A percentile compares a stretch with the other conserved stretches of the same genome.
Evolutionary conservation across 2,888 invertebrate species (phyloP).

Genomic region (Diloba caeruleocephala): DNA sequence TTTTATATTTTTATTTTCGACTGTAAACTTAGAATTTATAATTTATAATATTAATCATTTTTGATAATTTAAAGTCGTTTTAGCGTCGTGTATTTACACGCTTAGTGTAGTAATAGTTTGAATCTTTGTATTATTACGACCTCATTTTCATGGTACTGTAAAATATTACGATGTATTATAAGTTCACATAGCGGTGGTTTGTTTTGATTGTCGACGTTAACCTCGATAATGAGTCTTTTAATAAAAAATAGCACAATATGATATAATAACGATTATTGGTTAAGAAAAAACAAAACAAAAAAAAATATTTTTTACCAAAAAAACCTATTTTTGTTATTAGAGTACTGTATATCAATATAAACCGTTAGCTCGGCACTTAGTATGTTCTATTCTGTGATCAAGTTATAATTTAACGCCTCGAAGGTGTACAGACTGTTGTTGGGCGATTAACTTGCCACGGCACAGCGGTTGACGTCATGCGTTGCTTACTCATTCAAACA

Average conservation of each 20-base stretch:
- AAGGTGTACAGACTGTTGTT: slow-evolving; percentile 60
- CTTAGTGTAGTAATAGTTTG: slow-evolving; percentile 66
- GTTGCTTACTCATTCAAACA: slow-evolving; percentile 49
- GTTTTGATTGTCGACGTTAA: slow-evolving; percentile 54
- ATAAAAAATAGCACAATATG: slow-evolving; percentile 72
- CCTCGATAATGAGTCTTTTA: slow-evolving; percentile 50
- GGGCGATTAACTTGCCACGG: slow-evolving; percentile 1
- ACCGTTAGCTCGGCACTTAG: slow-evolving; percentile 74
- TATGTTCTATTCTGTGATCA: slow-evolving; percentile 82
- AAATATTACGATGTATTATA: slow-evolving; percentile 61
- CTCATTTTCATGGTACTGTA: slow-evolving; percentile 68
- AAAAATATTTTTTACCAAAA: slow-evolving; percentile 83
- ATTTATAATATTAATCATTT: slow-evolving; percentile 53
- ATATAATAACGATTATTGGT: slow-evolving; percentile 67
- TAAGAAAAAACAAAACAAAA: slow-evolving; percentile 73
- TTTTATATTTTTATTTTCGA: slow-evolving; percentile 53
- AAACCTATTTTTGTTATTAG: slow-evolving; percentile 85
- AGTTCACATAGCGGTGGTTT: slow-evolving; percentile 59
- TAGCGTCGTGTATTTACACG: slow-evolving; percentile 75
- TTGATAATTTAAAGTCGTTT: slow-evolving; percentile 63
- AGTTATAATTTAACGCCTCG: slow-evolving; percentile 73
- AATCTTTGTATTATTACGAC: slow-evolving; percentile 63
- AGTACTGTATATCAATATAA: slow-evolving; percentile 75
- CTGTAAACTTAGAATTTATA: slow-evolving; percentile 52
- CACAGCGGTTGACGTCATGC: slow-evolving; percentile 41